Evolutionary conservation across 2,888 invertebrate genomes (phyloP), one percentile per base, ranked within the genome.

Genomic region (Synergus umbraculus): DNA sequence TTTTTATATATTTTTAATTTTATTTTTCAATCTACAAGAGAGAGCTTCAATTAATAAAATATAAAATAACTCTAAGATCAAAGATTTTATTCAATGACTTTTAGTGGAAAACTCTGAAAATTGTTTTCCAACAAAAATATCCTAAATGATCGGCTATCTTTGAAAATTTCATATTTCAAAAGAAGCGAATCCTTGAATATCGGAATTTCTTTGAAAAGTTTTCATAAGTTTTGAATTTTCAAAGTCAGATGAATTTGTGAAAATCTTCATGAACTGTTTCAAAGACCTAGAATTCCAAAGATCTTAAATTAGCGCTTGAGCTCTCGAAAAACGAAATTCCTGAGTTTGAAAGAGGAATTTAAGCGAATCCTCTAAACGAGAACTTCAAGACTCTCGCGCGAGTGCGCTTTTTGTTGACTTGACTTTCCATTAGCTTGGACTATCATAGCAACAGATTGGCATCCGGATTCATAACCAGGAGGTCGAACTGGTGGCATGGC

Each of bases 401-500:
- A 92, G 12, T 90, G 88, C 4, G 90, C 90, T 79, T 91, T 92
- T 78, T 90, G 90, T 78, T 90, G 90, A 54, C 85, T 85, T 69
- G 83, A 80, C 78, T 86, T 86, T 49, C 88, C 88, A 78, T 90
- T 89, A 29, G 89, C 86, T 80, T 91, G 90, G 0, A 91, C 90
- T 81, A 91, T 90, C 91, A 91, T 91, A n/a, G 91, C 90, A 54
- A 91, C 91, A 66, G 89, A 90, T 49, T 90, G 90, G 82, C 89
- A 90, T 60, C 88, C 84, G 63, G 86, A 81, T 49, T 84, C 81
- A 80, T 84, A 76, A 60, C 84, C 63, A 77, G 81, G 46, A 77
- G 90, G 86, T 83, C 88, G 86, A 49, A 91, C 83, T 79, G 95
- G 93, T 7, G 95, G 95, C 92, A 95, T 93, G 76, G 94, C 94